These are phyloP conservation scores for Urosaurus nigricauda DNA, from an alignment of 2,797 vertebrate species.

Conservation along the genomic window DNA sequence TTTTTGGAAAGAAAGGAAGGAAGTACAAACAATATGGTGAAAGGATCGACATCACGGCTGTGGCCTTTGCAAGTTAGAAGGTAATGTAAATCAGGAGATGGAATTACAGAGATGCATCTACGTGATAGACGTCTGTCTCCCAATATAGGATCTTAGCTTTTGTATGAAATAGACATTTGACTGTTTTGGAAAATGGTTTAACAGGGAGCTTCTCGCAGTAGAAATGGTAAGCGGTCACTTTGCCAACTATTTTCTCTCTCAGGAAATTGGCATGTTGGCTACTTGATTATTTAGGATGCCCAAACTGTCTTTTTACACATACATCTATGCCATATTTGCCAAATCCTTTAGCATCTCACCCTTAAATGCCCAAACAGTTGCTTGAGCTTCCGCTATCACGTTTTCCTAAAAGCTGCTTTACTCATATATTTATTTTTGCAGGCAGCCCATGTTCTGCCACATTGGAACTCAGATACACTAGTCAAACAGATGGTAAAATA, in stretches of 20 bases:
- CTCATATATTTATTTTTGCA: background rate
- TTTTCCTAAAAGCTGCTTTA: background rate
- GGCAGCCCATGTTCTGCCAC: background rate
- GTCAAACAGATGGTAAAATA: slow-evolving; percentile 27
- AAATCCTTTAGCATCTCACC: background rate
- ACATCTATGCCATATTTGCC: background rate
- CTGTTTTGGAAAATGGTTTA: background rate
- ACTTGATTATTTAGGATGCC: background rate
- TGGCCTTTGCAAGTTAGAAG: no score
- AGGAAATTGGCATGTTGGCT: no score
- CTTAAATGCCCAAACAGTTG: background rate
- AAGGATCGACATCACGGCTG: no score
- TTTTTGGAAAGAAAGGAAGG: no score
- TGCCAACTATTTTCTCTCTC: background rate
- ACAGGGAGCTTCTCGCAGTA: background rate
- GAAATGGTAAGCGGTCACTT: background rate
- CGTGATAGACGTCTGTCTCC: background rate
- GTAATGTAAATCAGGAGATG: background rate
- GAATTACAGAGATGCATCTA: background rate
- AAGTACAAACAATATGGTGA: no score
- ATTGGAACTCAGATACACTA: background rate
- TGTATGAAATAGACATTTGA: no score
- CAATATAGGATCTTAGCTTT: background rate
- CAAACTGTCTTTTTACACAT: background rate
- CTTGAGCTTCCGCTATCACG: background rate